phyloP scores from a whole-genome alignment of 1,140 invertebrate genomes.

The Trissolcus basalis region DNA sequence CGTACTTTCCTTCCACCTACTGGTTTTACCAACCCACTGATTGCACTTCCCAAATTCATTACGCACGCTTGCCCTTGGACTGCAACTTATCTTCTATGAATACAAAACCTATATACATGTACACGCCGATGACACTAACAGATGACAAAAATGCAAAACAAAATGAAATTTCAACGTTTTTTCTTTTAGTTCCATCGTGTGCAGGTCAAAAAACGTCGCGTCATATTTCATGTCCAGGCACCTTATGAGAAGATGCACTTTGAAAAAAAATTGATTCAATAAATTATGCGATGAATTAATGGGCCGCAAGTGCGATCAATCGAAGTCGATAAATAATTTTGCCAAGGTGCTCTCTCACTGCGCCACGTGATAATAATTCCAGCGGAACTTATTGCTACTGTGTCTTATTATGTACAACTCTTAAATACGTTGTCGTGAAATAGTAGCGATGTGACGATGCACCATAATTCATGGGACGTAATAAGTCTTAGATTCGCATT shows the following conservation, averaged over 20 bases:
- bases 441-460: conserved; percentile 49
- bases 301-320: conserved; percentile 20
- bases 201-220: not conserved
- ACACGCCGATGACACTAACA: not conserved
- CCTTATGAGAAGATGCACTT: conserved; percentile 21
- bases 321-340: too few species aligned
- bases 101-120: conserved; percentile 14
- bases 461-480: conserved; percentile 57
- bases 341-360: too few species aligned
- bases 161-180: not conserved
- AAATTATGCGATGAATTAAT: too few species aligned
- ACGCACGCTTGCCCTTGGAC: conserved; percentile 60
- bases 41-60: conserved; percentile 76
- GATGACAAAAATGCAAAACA: not conserved
- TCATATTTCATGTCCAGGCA: conserved; percentile 14
- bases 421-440: conserved; percentile 47
- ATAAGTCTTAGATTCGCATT: conserved; percentile 65
- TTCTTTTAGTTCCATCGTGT: conserved; percentile 5
- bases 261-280: not conserved
- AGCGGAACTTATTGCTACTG: conserved; percentile 1
- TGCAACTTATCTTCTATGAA: conserved; percentile 46
- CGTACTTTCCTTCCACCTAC: conserved; percentile 59
- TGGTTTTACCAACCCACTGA: conserved; percentile 66
- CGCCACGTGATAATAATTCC: too few species aligned
- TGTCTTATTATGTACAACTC: conserved; percentile 39